Evolutionary conservation across 2,113 vertebrate species (phyloP).

Genomic region (Galbula dea): DNA sequence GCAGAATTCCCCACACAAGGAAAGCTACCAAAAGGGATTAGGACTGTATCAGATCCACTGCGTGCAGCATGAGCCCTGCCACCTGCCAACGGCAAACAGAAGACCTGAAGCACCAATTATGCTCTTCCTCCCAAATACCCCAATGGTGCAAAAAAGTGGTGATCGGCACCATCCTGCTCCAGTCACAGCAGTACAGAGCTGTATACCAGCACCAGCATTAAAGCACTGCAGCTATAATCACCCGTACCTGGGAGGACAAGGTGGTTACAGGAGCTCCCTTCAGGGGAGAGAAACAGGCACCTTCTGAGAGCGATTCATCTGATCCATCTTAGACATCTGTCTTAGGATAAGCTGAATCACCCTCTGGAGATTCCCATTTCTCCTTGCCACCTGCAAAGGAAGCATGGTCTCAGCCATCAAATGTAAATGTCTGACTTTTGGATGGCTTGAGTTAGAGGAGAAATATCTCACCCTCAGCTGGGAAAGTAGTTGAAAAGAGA

Average conservation of each 20-base stretch:
- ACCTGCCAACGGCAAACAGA: not conserved
- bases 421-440: not conserved
- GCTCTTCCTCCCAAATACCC: not conserved
- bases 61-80: not conserved
- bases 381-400: not conserved
- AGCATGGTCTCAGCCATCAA: not conserved
- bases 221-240: not conserved
- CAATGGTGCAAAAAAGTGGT: not conserved
- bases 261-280: not conserved
- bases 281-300: not conserved
- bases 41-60: rapidly evolving
- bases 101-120: not conserved
- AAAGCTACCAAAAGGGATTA: not conserved
- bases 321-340: not conserved
- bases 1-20: not conserved
- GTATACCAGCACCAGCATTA: not conserved
- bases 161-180: not conserved
- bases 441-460: not conserved
- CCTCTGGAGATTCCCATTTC: not conserved
- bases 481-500: constrained; percentile 3
- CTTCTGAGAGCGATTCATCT: not conserved
- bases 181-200: not conserved
- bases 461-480: constrained; percentile 23
- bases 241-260: not conserved
- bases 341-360: not conserved